Base-by-base conservation (phyloP, 2,113 vertebrate species). In the Coryphaenoides rupestris region DNA sequence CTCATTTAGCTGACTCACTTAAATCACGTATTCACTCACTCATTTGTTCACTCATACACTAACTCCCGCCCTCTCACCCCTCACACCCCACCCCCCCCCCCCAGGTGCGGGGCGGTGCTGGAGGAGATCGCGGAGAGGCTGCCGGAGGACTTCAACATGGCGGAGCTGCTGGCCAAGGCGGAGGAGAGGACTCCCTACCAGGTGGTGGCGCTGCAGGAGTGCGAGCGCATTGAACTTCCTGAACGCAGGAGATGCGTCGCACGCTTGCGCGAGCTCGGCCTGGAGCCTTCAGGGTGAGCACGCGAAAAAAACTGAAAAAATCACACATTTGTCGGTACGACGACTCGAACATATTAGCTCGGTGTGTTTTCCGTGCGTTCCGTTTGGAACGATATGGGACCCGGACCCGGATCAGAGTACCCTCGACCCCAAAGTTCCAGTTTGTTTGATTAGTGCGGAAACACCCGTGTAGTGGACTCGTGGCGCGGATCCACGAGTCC, bases 141-240 rank as follows among this genome's bases (percentile, higher is more conserved):
- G n/a, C 86, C 86, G 0, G 96, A 98, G 0, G 92, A 94, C 69
- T 98, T 99, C 78, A 94, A 93, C 88, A 84, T 96, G 70, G 21
- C 73, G 0, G 96, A 98, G 70, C 83, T 99, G 76, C 81, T 93
- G 84, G 89, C 79, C 0, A 95, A 81, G 68, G 91, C 89, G 19
- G 93, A 95, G 77, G 94, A 97, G 62, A 92, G 90, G 76, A 96
- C 92, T 0, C 97, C 97, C 0, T 99, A 94, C 2, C 65, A 91
- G 0, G 94, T 95, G 45, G 96, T 98, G 19, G 93, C 87, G 2
- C 84, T 99, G 24, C 97, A 99, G 87, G 97, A 98, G 80, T 99
- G 96, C 2, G 95, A 97, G 40, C 89, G 92, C 60, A 96, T 98
- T n/a, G 94, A 99, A 99, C 65, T 0, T 75, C 45, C 94, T 99